phyloP scores from a whole-genome alignment of 2,113 vertebrate species.

The Apodemus sylvaticus region DNA sequence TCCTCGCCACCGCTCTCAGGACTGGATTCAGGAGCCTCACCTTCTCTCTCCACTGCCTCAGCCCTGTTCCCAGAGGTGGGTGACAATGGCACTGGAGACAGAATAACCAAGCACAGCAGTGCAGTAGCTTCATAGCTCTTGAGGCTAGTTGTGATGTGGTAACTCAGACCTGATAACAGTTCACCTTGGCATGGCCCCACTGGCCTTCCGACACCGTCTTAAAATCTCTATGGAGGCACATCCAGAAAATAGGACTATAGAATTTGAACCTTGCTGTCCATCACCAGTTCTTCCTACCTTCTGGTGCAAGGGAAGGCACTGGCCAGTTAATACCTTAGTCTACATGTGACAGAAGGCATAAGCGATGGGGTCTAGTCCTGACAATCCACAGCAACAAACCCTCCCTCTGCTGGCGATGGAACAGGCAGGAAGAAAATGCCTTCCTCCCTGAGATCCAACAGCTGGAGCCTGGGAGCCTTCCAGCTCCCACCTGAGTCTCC shows the following conservation, averaged over 20 bases:
- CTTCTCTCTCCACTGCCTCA: conserved; percentile 37
- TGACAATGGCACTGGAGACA: background rate
- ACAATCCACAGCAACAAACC: background rate
- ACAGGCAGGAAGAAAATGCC: background rate
- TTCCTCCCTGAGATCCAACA: background rate
- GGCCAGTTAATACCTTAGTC: background rate
- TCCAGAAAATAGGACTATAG: background rate
- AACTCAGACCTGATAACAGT: background rate
- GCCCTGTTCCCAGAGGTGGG: background rate
- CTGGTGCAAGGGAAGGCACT: background rate
- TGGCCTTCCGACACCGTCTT: background rate
- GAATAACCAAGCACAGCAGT: background rate
- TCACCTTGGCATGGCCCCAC: background rate
- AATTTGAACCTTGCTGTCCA: background rate
- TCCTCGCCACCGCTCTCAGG: conserved; percentile 1
- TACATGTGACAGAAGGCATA: background rate
- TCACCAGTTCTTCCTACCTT: background rate
- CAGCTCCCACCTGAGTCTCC: background rate
- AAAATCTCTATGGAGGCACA: background rate
- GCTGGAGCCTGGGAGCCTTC: background rate
- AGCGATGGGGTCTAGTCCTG: background rate
- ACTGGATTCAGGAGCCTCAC: background rate
- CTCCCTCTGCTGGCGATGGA: background rate
- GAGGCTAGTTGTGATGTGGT: background rate
- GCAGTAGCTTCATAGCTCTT: background rate